Percentiles rank a stretch among this genome's conserved stretches.
phyloP scores from a whole-genome alignment of 2,797 vertebrate species.

The Valencia hispanica region DNA sequence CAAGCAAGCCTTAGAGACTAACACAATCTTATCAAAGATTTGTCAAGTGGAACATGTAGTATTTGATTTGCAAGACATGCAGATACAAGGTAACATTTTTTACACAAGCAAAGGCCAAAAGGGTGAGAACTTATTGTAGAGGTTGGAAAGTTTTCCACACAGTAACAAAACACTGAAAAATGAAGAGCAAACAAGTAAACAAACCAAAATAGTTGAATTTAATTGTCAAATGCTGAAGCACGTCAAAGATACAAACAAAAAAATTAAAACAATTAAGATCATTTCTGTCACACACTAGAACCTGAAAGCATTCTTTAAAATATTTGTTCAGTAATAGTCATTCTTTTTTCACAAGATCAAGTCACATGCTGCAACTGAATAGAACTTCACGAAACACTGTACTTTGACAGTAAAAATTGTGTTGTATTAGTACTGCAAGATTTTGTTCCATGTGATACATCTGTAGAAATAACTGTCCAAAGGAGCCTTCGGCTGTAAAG shows the following conservation, averaged over 20 bases:
- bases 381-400: no score
- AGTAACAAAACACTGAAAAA: not conserved
- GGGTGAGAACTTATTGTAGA: not conserved
- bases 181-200: not conserved
- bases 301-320: not conserved
- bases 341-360: no score
- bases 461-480: no score
- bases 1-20: not conserved
- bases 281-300: not conserved
- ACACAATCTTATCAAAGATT: not conserved
- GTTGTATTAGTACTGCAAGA: no score
- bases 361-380: no score
- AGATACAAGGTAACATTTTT: slow-evolving; percentile 12
- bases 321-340: no score
- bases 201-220: not conserved
- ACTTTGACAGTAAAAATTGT: no score
- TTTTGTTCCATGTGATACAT: no score
- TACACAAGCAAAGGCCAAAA: not conserved
- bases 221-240: no score
- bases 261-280: not conserved
- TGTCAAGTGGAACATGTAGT: not conserved
- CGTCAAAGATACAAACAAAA: no score
- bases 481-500: not conserved
- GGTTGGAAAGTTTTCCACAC: not conserved
- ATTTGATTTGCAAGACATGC: slow-evolving; percentile 29